Base-by-base conservation (phyloP, 2,797 vertebrate genomes). In the Sebastolobus alascanus region DNA sequence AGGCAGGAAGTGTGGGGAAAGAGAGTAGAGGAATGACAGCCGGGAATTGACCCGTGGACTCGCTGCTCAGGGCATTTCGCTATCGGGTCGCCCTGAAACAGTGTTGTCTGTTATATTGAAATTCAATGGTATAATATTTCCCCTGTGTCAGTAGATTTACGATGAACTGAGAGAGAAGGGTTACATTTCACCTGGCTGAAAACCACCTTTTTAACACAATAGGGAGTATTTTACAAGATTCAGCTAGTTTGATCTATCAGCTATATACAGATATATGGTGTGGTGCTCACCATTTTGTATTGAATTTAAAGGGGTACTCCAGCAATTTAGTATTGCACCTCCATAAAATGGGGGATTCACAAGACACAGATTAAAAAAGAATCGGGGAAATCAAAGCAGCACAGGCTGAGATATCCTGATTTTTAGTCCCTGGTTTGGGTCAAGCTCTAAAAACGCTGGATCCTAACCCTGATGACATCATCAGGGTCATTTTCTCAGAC, bases 101-200 rank as follows among this genome's bases (percentile, higher is more conserved):
- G 5, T 40, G 31, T 20, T 60, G 13, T 33, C 29, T 60, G 43
- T 68, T 9, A n/a, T 8, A 52, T 13, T 50, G 43, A 31, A 31
- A 38, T 67, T 20, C 29, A 67, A 22, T 27, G 16, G 58, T 75
- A 11, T 64, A 73, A 35, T 64, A 37, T 55, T 75, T 55, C 33
- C 35, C 52, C 6, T 31, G 9, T 71, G 54, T 58, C 16, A 29
- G 5, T n/a, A 46, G 69, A 33, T 31, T 31, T 9, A 31, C 4
- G 4, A 38, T 43, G 63, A 65, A 7, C 13, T 43, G 11, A 5
- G 22, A n/a, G 12, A 68, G 31, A 37, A 11, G n/a, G 10, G 9
- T 12, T 37, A 33, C 16, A 18, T 50, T 31, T 52, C 3, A 12
- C 9, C 18, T 50, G 33, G 25, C 25, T 46, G 25, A 29, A 20